A percentile compares a stretch with the other conserved stretches of the same genome.
Conservation (phyloP, 2,888 invertebrate species). For the Amphipoea oculea region DNA sequence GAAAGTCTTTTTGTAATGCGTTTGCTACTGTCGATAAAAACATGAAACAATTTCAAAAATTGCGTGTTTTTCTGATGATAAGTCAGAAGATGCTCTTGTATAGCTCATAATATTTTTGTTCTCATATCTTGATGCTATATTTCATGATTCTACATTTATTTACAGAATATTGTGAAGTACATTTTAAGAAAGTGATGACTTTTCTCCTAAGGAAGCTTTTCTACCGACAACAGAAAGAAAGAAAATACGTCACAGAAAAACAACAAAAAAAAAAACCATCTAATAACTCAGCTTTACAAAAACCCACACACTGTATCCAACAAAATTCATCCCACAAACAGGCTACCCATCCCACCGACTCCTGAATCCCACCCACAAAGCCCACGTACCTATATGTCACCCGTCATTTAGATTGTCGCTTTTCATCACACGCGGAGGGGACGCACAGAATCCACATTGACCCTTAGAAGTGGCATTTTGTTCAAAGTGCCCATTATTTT, state of each 20-base stretch:
- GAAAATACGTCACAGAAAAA: neutral
- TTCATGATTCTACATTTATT: too few relatives aligned
- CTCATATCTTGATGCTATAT: neutral
- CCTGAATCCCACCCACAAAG: constrained; percentile 66
- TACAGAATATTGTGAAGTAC: too few relatives aligned
- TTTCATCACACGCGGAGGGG: constrained; percentile 87
- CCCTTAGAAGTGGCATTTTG: constrained; percentile 80
- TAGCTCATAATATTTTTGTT: neutral
- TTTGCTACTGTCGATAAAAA: too few relatives aligned
- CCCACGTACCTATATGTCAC: constrained; percentile 89
- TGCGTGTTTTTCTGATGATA: too few relatives aligned
- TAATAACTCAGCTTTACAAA: neutral
- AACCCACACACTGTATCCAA: neutral
- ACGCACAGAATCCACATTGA: constrained; percentile 76
- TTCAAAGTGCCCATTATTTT: constrained; percentile 84
- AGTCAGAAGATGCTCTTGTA: neutral
- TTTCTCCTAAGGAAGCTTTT: neutral
- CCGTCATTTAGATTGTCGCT: constrained; percentile 89
- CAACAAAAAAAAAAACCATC: neutral
- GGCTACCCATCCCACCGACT: constrained; percentile 39
- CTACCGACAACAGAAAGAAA: neutral
- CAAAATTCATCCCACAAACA: constrained; percentile 5
- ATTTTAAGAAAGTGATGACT: neutral
- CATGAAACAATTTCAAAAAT: too few relatives aligned
- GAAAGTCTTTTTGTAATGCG: neutral